Evolutionary conservation across 2,797 vertebrate genomes (phyloP), one percentile per base, ranked within the genome.

Genomic region (Anguilla obscura): DNA sequence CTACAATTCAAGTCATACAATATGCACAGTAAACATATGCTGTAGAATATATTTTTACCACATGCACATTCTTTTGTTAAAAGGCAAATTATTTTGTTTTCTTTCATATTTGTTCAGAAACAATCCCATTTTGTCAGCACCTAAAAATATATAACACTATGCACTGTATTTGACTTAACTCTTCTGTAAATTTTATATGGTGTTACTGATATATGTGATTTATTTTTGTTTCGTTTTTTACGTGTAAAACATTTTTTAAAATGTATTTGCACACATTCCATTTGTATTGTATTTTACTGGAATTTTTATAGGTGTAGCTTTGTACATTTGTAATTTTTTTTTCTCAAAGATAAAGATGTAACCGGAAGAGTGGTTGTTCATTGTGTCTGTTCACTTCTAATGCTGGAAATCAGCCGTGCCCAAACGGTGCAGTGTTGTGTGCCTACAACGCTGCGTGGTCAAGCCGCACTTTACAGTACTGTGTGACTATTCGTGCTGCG

Each of bases 221-320:
- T 88, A 87, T 90, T 56, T 85, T 88, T 30, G 18, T 90, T 91
- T 88, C 91, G 88, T 90, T 89, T 86, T 90, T 89, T 85, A 87
- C 93, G 90, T 90, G 90, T 90, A 48, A 90, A 93, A 87, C 10
- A 91, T 7, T 89, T 89, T 76, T 91, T 86, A 89, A 94, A 93
- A 94, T 94, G 94, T 93, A 95, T 93, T 94, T 94, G 92, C 89
- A 91, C 93, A 94, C 89, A 90, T 86, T 90, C 89, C 80, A 89
- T 80, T 90, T 85, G 27, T 52, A 33, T 36, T 83, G 58, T 48
- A 80, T 80, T 63, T 36, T 87, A 66, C 24, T 74, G 8, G 66
- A 45, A 63, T 56, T 80, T 60, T 52, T 74, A 74, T n/a, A 50
- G 14, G 18, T 76, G 71, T 63, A 84, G 33, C 56, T 36, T 36